A percentile compares a stretch with the other conserved stretches of the same genome.
Evolutionary conservation across 2,888 invertebrate genomes (phyloP).

Genomic region (Phlogophora meticulosa): DNA sequence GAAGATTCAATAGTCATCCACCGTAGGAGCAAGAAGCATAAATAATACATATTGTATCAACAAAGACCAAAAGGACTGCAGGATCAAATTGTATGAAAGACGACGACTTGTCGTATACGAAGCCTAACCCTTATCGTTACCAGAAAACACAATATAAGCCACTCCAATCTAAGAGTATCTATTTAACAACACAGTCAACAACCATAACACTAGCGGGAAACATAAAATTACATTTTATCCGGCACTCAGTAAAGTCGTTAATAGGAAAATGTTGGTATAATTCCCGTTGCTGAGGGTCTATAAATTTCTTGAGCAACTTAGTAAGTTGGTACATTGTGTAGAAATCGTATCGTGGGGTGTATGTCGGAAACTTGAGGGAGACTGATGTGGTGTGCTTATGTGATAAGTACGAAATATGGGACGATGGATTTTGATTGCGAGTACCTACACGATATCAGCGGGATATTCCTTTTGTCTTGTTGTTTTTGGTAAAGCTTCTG

Average conservation of each 20-base stretch:
- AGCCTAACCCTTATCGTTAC: slow-evolving; percentile 5
- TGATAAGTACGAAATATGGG: slow-evolving; percentile 24
- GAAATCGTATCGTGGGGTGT: slow-evolving; percentile 51
- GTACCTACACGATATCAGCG: not conserved
- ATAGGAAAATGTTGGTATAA: slow-evolving; percentile 61
- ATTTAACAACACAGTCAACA: slow-evolving; percentile 34
- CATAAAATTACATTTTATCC: slow-evolving; percentile 64
- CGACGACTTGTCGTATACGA: not conserved
- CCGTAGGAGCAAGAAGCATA: not conserved
- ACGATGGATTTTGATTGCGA: slow-evolving; percentile 8
- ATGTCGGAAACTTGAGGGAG: slow-evolving; percentile 43
- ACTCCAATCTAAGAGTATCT: slow-evolving; percentile 38
- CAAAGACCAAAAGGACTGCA: not conserved
- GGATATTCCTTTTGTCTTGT: not conserved
- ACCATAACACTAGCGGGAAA: slow-evolving; percentile 32
- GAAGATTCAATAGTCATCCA: too few species aligned
- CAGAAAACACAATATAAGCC: slow-evolving; percentile 30
- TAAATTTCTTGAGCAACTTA: slow-evolving; percentile 67
- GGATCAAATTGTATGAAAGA: not conserved
- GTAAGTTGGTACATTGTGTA: slow-evolving; percentile 59
- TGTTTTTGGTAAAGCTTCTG: too few species aligned
- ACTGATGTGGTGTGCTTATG: slow-evolving; percentile 32
- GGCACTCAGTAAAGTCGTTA: slow-evolving; percentile 57
- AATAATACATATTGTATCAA: not conserved
- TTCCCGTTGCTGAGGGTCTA: slow-evolving; percentile 47